Base-by-base conservation (phyloP, 2,888 invertebrate species). In the Leucophora obtusa region DNA sequence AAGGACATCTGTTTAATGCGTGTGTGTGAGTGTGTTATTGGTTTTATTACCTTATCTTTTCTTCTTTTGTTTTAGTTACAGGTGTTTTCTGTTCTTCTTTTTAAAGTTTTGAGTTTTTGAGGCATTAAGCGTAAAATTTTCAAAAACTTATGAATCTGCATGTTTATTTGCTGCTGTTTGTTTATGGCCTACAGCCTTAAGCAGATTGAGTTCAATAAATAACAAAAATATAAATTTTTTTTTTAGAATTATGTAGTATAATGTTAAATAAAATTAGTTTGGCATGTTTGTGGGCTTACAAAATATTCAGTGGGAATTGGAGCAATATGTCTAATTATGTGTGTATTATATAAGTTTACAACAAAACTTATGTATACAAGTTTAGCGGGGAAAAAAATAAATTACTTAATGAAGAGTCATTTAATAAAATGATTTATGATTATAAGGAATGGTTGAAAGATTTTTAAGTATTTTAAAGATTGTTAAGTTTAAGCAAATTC, bases 1-100 rank as follows among this genome's bases (percentile, higher is more conserved):
- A 87, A 87, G 88, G 88, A 88, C 88, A 88, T 88, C 88, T 88
- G 88, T 87, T 87, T 87, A 71, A 14, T 11, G 15, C 53, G 53
- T 53, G 5, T 24, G 11, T 51, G 17, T 24, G 21, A 4, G n/a
- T 18, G n/a, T 21, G 10, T 43, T 24, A 11, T 43, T 28, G 28
- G 2, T 17, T 14, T 21, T 28, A 56, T 14, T 28, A 18, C 28
- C 59, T 71, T 63, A 53, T 66, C 0, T 43, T 24, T 50, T 17
- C 15, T 50, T 11, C 17, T 53, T 54, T 62, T 72, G 38, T 21
- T 35, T 10, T 1, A 28, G 28, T 28, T 78, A 81, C 81, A 81
- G 81, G 79, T 79, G 82, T 66, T 74, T 79, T 66, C 33, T 50
- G 33, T 59, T 17, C n/a, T 10, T 7, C 28, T 28, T 47, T 28